These are phyloP conservation scores for Archips crataeganus DNA, from an alignment of 2,888 invertebrate genomes.

Conservation along the genomic window DNA sequence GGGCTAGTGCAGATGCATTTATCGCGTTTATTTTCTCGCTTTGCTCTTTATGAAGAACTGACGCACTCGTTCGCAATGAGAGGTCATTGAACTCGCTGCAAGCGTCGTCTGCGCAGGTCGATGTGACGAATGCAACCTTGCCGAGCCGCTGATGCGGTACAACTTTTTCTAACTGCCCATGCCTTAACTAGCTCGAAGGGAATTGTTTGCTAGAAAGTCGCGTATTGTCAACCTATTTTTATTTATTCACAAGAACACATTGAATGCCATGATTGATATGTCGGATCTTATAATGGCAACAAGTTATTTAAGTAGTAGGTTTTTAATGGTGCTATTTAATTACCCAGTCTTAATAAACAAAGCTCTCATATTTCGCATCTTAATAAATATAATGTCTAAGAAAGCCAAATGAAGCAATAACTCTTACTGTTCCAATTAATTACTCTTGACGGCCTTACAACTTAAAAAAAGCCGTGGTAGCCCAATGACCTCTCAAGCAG, in stretches of 20 bases:
- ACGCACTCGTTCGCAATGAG: constrained; percentile 72
- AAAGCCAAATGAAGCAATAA: too few species aligned
- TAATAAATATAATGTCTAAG: too few species aligned
- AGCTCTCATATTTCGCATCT: too few species aligned
- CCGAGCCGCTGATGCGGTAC: constrained; percentile 47
- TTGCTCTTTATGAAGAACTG: constrained; percentile 81
- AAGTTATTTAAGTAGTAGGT: background rate
- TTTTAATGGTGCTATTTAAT: background rate
- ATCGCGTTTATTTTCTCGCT: constrained; percentile 77
- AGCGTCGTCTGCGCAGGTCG: constrained; percentile 62
- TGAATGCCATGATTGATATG: background rate
- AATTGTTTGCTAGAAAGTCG: background rate
- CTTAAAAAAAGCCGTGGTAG: too few species aligned
- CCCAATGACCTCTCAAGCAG: too few species aligned
- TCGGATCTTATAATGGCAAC: background rate
- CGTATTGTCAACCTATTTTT: background rate
- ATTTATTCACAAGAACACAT: background rate
- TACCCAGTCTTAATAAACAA: too few species aligned
- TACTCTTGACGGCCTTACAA: too few species aligned
- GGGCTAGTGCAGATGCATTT: constrained; percentile 74
- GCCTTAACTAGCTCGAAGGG: constrained; percentile 29
- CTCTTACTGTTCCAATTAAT: too few species aligned
- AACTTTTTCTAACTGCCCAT: constrained; percentile 40
- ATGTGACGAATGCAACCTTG: constrained; percentile 71
- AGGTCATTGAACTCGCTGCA: constrained; percentile 74